Percentiles rank a stretch among this genome's conserved stretches.
Evolutionary conservation across 2,113 vertebrate genomes (phyloP).

Genomic region (Rhodinocichla rosea): DNA sequence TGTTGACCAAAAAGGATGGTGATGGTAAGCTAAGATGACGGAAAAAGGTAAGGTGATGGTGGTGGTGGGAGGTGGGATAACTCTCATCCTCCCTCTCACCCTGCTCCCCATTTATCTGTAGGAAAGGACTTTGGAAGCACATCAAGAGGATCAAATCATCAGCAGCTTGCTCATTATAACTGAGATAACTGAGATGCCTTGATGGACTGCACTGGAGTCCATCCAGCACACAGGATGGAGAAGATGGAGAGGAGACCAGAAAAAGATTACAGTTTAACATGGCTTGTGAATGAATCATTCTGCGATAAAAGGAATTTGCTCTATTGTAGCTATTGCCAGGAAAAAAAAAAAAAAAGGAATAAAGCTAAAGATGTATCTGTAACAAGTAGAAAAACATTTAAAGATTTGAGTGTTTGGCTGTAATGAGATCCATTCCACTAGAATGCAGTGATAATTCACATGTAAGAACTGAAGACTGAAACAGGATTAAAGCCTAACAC

Average conservation of each 20-base stretch:
- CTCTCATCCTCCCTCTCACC: background rate
- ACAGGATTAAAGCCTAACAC: background rate
- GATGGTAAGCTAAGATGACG: background rate
- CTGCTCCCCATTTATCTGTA: background rate
- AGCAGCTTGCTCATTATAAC: slow-evolving; percentile 58
- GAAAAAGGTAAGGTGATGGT: background rate
- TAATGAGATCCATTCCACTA: background rate
- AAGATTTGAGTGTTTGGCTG: background rate
- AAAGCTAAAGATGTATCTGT: background rate
- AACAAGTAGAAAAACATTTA: background rate
- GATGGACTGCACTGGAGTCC: slow-evolving; percentile 46
- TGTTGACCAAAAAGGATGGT: background rate
- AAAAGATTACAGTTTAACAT: background rate
- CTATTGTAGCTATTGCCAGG: background rate
- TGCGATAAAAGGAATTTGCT: background rate
- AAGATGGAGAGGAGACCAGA: background rate
- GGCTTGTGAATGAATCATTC: background rate
- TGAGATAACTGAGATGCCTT: slow-evolving; percentile 51
- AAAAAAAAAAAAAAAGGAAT: background rate
- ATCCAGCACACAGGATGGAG: background rate
- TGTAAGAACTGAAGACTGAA: background rate
- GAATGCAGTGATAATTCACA: background rate
- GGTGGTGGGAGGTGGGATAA: background rate
- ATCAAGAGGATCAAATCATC: background rate
- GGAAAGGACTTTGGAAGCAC: background rate